Base-by-base conservation (phyloP, 2,113 vertebrate species). In the Odontesthes bonariensis region DNA sequence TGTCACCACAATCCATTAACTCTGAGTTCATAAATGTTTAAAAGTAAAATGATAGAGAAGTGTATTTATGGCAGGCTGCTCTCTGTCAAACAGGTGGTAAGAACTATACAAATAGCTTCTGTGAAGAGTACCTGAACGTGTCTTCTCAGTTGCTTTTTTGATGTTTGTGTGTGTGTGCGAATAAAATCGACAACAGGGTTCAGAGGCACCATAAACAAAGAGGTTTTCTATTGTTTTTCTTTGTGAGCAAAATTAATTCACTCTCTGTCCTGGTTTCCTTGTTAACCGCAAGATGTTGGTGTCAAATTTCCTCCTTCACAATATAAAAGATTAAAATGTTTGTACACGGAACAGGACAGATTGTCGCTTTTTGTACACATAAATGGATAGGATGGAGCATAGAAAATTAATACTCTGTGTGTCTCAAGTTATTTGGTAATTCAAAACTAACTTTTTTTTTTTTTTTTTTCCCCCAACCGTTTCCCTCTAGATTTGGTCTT, bases 401-500 rank as follows among this genome's bases (percentile, higher is more conserved):
- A 19, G 14, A 57, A 31, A 52, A 40, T 8, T 13, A 46, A 20
- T 14, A 40, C 16, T 31, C 10, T 3, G 5, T 11, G 0, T 5
- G 19, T 35, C 1, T 14, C 17, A 17, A 49, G 46, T 49, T 49
- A 20, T 33, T 49, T 17, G 49, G 23, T 10, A 35, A 20, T 46
- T 32, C 16, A 44, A 19, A 56, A 8, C 14, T 17, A 17, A 44
- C 12, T 4, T 32, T 46, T 61, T 35, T 73, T 31, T 69, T 13
- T 38, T 38, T 38, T 38, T 10, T 38, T 27, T 27, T 27, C 3
- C 3, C 3, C 27, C 27, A 27, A 27, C 6, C 1, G 14, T 67
- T 61, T 83, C 54, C 69, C 42, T 61, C 19, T 52, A 95, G 94
- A 91, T 69, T 69, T 95, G 65, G 23, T 94, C 63, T 11, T 89